Base-by-base conservation (phyloP, 1,140 invertebrate genomes). In the Thalassaphorura encarpata region DNA sequence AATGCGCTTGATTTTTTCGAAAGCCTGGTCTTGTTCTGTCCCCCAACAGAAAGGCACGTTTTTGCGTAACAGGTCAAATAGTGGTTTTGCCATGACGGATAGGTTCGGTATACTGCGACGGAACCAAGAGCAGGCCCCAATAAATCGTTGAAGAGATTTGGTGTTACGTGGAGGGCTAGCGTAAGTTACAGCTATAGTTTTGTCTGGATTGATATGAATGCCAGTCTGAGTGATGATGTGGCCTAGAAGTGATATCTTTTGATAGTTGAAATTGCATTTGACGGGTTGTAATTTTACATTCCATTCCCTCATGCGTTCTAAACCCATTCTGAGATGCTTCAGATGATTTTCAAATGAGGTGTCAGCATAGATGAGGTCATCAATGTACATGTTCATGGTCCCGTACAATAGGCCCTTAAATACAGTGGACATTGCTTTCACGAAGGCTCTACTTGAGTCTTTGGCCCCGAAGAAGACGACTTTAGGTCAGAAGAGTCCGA, bases 81-180 rank as follows among this genome's bases (percentile, higher is more conserved):
- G 55, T 4, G 72, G 71, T n/a, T 61, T 54, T 23, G 69, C 61
- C 15, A 69, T 54, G 6, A 52, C 52, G 2, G 70, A 67, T 16
- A 71, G 67, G 47, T 71, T 69, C 3, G 57, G 66, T 13, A 74
- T 64, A 52, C 77, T 75, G 46, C 67, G 66, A 2, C 68, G 57
- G 60, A 76, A 77, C 60, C 72, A 77, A 29, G 67, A 69, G 1
- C 71, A 66, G 58, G 75, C 65, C 2, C 73, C 73, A 1, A 77
- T 55, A 53, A 76, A 75, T 6, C 63, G 49, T 60, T 70, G 61
- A 0, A 74, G 52, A 59, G 70, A 65, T 4, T 60, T 65, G 1
- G 66, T 64, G 54, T 69, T 69, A 27, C 50, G 60, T 11, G 72
- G 72, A 1, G 27, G 33, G 16, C 62, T 55, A 13, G 62, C 66